phyloP scores from a whole-genome alignment of 2,113 vertebrate species.

The Leucosticte australis region DNA sequence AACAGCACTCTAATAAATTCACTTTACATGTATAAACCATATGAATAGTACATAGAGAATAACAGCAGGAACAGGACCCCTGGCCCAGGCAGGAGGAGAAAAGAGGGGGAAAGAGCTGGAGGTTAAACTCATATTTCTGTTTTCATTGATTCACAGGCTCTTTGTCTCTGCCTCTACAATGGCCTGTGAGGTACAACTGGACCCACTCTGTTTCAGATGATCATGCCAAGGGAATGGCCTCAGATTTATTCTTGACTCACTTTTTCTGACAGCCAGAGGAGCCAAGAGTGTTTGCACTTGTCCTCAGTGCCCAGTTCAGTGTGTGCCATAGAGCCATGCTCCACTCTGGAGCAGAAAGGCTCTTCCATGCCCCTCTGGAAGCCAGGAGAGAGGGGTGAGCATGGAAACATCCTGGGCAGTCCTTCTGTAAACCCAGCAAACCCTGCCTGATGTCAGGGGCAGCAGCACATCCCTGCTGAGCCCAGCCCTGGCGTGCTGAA shows the following conservation, averaged over 20 bases:
- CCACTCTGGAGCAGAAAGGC: no score
- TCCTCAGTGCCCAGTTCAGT: neutral
- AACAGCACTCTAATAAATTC: neutral
- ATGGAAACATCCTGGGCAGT: neutral
- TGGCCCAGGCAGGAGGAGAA: neutral
- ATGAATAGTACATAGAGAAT: neutral
- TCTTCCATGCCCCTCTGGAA: neutral
- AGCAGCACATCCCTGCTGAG: fast-evolving
- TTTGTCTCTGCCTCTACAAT: neutral
- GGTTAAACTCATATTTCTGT: neutral
- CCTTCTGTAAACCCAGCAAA: neutral
- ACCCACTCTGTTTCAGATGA: neutral
- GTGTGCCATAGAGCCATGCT: neutral
- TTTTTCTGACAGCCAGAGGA: neutral
- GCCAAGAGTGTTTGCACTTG: neutral
- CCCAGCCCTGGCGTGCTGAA: neutral
- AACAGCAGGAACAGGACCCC: neutral
- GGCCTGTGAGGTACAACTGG: neutral
- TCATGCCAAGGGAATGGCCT: neutral
- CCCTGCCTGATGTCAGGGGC: neutral
- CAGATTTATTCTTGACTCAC: neutral
- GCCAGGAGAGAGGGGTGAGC: fast-evolving
- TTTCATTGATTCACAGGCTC: neutral
- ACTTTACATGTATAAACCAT: neutral
- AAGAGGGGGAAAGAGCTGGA: neutral